Evolutionary conservation across 2,113 vertebrate genomes (phyloP).

Genomic region (Peromyscus leucopus): DNA sequence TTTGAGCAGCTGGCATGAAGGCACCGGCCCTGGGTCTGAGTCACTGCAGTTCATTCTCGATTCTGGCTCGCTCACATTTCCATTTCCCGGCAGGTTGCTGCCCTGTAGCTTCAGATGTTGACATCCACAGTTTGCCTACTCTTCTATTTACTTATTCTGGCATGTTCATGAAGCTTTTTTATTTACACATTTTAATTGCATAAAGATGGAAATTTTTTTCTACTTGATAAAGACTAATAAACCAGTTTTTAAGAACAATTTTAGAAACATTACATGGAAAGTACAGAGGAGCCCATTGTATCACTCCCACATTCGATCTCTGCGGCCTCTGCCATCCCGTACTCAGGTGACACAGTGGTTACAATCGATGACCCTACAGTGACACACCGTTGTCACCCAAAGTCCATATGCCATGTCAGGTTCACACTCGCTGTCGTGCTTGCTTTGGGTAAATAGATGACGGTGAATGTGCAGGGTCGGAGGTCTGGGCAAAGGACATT

Average conservation of each 20-base stretch:
- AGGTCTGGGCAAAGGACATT: background rate
- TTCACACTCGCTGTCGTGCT: background rate
- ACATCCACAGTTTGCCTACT: background rate
- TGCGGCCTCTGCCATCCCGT: no score
- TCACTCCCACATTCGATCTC: no score
- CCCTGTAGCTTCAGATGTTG: background rate
- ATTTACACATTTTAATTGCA: background rate
- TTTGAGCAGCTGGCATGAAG: background rate
- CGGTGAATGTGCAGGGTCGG: background rate
- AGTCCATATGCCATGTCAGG: background rate
- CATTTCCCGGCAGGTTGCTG: background rate
- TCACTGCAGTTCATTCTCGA: background rate
- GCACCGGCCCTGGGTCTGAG: background rate
- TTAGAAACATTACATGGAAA: background rate
- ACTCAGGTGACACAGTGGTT: background rate
- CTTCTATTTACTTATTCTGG: constrained; percentile 17
- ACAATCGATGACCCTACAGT: background rate
- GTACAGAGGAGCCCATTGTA: background rate
- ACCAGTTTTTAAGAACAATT: background rate
- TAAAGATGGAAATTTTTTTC: background rate
- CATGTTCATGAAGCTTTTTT: background rate
- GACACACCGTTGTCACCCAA: background rate
- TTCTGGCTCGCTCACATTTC: background rate
- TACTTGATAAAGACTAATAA: background rate
- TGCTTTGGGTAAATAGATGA: background rate